Evolutionary conservation across 2,888 invertebrate genomes (phyloP).

Genomic region (Acanthosepion pharaonis): DNA sequence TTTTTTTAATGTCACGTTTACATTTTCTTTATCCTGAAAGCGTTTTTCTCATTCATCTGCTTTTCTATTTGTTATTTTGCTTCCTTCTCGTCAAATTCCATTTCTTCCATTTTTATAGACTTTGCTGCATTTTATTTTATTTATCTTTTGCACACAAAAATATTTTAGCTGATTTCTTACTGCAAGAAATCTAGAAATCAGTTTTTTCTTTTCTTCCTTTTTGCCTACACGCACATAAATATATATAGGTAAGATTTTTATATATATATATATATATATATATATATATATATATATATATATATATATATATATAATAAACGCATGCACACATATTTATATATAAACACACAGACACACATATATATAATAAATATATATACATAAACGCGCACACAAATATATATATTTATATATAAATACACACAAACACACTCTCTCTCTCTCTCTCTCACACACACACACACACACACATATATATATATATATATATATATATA

Average conservation of each 20-base stretch:
- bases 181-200: background rate
- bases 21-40: conserved; percentile 18
- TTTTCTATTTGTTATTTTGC: background rate
- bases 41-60: background rate
- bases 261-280: background rate
- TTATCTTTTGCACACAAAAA: background rate
- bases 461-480: too few relatives aligned
- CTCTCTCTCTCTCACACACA: too few relatives aligned
- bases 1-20: background rate
- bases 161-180: background rate
- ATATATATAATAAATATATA: too few relatives aligned
- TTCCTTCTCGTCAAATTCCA: background rate
- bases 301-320: background rate
- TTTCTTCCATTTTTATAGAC: background rate
- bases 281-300: background rate
- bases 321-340: too few relatives aligned
- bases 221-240: background rate
- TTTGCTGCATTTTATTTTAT: background rate
- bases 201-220: background rate
- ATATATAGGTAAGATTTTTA: background rate
- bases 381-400: too few relatives aligned
- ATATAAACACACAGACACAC: too few relatives aligned
- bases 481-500: too few relatives aligned
- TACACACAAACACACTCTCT: too few relatives aligned
- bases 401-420: too few relatives aligned